These are phyloP conservation scores for Uloborus diversus DNA, from an alignment of 1,140 invertebrate species.

Conservation along the genomic window DNA sequence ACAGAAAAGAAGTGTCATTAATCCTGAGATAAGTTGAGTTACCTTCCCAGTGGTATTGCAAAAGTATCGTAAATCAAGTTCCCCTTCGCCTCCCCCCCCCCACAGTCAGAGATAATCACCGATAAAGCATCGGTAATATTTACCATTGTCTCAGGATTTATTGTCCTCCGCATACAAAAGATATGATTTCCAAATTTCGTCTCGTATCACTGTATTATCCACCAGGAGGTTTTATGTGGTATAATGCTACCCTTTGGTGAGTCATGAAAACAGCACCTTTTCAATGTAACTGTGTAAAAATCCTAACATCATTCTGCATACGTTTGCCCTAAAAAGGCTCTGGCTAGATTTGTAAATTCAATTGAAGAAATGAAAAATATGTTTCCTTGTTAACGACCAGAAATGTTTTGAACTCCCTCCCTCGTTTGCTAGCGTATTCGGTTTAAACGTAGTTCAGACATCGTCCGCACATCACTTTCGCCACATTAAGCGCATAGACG, in stretches of 20 bases:
- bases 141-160: background rate
- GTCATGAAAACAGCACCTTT: constrained; percentile 12
- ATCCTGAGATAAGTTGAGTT: no score
- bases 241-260: constrained; percentile 13
- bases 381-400: background rate
- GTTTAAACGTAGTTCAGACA: background rate
- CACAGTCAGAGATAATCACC: background rate
- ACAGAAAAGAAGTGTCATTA: no score
- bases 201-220: constrained; percentile 22
- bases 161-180: constrained; percentile 21
- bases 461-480: no score
- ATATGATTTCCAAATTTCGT: constrained; percentile 23
- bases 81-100: no score
- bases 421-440: constrained; percentile 11
- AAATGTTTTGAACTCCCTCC: constrained; percentile 7
- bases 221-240: constrained; percentile 19
- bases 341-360: constrained; percentile 16
- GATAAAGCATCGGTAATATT: background rate
- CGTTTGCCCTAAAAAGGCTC: background rate
- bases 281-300: background rate
- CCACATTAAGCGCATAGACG: no score
- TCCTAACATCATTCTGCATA: constrained; percentile 15
- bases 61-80: no score
- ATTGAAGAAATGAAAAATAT: constrained; percentile 25
- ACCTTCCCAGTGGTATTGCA: no score